Percentiles rank a stretch among this genome's conserved stretches.
phyloP scores from a whole-genome alignment of 2,113 vertebrate species.

The Thymallus thymallus region DNA sequence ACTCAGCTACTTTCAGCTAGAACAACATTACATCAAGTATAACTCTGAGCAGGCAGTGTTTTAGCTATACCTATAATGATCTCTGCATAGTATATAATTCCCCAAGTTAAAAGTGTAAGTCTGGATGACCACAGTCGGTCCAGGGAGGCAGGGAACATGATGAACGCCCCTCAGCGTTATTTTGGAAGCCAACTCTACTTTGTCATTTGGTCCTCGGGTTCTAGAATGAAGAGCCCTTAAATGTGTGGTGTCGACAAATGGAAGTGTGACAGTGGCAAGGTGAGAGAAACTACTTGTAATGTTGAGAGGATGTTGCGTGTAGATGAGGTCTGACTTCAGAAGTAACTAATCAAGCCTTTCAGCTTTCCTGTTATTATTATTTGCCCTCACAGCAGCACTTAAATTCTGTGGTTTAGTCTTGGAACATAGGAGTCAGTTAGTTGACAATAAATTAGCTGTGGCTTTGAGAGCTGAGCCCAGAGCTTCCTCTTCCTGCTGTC shows the following conservation, averaged over 20 bases:
- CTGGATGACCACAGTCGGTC: constrained; percentile 38
- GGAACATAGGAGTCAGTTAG: constrained; percentile 26
- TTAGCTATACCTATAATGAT: constrained; percentile 63
- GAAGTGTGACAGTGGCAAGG: neutral
- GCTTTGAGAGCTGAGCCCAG: constrained; percentile 16
- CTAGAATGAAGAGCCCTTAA: constrained; percentile 7
- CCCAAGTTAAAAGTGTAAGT: constrained; percentile 65
- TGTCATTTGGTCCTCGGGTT: constrained; percentile 24
- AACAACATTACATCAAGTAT: constrained; percentile 27
- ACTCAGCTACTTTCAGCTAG: constrained; percentile 15
- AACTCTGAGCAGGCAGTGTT: constrained; percentile 21
- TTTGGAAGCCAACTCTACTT: constrained; percentile 26
- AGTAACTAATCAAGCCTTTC: neutral
- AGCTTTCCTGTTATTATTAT: constrained; percentile 8
- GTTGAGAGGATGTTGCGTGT: neutral
- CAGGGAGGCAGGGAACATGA: constrained; percentile 21
- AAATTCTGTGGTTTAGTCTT: constrained; percentile 35
- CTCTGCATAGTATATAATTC: constrained; percentile 66
- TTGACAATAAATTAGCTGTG: constrained; percentile 18
- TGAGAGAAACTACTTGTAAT: neutral
- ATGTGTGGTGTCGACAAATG: constrained; percentile 22
- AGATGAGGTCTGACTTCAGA: neutral
- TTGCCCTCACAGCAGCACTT: constrained; percentile 29
- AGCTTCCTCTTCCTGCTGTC: constrained; percentile 19
- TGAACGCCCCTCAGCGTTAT: constrained; percentile 35